Percentiles rank a stretch among this genome's conserved stretches.
phyloP scores from a whole-genome alignment of 2,797 vertebrate species.

The Arremon brunneinucha region DNA sequence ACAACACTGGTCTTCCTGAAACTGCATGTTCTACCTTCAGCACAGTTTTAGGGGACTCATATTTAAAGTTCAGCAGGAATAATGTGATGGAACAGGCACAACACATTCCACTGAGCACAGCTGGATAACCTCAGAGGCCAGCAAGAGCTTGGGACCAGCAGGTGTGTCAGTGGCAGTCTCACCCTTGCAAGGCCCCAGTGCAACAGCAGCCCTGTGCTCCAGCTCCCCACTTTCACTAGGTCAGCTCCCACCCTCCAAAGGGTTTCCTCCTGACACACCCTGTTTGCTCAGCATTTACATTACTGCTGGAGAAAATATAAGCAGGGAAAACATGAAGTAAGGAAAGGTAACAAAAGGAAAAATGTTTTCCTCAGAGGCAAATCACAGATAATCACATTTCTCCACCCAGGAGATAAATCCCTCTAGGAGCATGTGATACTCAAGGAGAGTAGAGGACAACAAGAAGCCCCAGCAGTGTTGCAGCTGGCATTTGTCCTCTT shows the following conservation, averaged over 20 bases:
- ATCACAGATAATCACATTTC: background rate
- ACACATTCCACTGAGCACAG: background rate
- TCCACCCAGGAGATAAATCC: background rate
- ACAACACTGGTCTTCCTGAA: background rate
- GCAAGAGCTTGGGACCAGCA: background rate
- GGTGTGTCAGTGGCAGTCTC: background rate
- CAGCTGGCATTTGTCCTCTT: background rate
- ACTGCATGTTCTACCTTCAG: background rate
- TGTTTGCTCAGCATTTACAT: background rate
- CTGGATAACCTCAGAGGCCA: background rate
- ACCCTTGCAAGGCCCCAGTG: background rate
- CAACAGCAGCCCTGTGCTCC: background rate
- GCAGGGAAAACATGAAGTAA: background rate
- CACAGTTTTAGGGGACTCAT: background rate
- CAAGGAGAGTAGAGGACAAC: background rate
- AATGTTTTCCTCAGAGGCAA: background rate
- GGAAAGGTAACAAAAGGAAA: background rate
- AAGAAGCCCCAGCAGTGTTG: background rate
- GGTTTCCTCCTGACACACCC: background rate
- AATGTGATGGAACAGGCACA: background rate
- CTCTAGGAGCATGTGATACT: background rate
- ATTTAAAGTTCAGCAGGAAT: background rate
- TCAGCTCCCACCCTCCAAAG: background rate
- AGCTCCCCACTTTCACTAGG: background rate
- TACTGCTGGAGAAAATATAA: background rate